These are phyloP conservation scores for Cheilosia vulpina DNA, from an alignment of 2,888 invertebrate genomes.

Conservation along the genomic window DNA sequence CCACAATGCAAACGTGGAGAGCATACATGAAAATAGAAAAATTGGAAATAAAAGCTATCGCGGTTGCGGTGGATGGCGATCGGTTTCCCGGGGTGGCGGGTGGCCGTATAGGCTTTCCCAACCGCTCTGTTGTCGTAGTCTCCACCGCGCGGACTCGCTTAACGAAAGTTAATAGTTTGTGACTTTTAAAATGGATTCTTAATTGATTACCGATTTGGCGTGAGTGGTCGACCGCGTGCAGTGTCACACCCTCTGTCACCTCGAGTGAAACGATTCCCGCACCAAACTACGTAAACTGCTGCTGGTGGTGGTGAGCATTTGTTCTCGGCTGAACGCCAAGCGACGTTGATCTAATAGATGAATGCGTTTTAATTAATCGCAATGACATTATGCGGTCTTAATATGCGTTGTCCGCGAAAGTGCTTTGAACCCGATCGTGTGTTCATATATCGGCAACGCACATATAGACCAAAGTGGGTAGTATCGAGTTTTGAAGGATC, in stretches of 20 bases:
- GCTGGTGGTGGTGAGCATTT: constrained; percentile 47
- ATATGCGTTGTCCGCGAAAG: constrained; percentile 75
- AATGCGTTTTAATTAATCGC: constrained; percentile 74
- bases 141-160: constrained; percentile 26
- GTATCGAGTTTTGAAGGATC: constrained; percentile 27
- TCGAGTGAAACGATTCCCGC: constrained; percentile 28
- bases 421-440: constrained; percentile 63
- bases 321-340: constrained; percentile 56
- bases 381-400: constrained; percentile 74
- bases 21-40: constrained; percentile 40
- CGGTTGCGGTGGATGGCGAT: constrained; percentile 26
- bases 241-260: constrained; percentile 75
- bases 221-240: constrained; percentile 72
- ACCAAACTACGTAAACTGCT: constrained; percentile 16
- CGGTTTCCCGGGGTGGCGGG: constrained; percentile 29
- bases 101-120: background rate
- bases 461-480: background rate
- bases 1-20: constrained; percentile 44
- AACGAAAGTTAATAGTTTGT: constrained; percentile 74
- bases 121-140: constrained; percentile 3
- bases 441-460: background rate
- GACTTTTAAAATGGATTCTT: constrained; percentile 74
- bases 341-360: constrained; percentile 72
- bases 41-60: constrained; percentile 16
- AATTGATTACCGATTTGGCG: constrained; percentile 74